A percentile compares a stretch with the other conserved stretches of the same genome.
phyloP scores from a whole-genome alignment of 2,113 vertebrate species.

The Oplegnathus fasciatus region DNA sequence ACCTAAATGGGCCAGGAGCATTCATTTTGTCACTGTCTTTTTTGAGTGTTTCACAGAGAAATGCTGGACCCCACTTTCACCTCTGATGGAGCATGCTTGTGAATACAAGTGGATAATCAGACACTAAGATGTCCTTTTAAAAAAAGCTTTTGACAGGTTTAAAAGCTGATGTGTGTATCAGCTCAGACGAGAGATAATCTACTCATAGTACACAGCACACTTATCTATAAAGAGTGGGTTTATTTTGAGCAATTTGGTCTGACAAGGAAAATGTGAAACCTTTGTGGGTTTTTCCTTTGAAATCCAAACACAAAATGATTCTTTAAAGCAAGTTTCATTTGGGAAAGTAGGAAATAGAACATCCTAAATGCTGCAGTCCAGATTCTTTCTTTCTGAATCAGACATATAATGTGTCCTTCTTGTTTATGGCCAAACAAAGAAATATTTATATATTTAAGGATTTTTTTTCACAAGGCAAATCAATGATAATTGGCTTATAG shows the following conservation, averaged over 20 bases:
- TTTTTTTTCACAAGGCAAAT: not conserved
- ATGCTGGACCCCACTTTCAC: slow-evolving; percentile 12
- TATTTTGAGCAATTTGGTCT: slow-evolving; percentile 46
- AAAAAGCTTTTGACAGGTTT: slow-evolving; percentile 31
- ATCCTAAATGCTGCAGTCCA: not conserved
- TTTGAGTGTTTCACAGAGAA: slow-evolving; percentile 42
- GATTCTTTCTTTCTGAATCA: not conserved
- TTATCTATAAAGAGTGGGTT: slow-evolving; percentile 38
- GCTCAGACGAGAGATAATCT: slow-evolving; percentile 34
- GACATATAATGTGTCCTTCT: not conserved
- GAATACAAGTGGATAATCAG: slow-evolving; percentile 52
- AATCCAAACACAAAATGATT: slow-evolving; percentile 24
- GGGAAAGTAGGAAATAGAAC: not conserved
- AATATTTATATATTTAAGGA: slow-evolving; percentile 17
- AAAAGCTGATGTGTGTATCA: slow-evolving; percentile 36
- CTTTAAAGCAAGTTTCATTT: slow-evolving; percentile 10
- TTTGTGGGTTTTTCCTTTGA: slow-evolving; percentile 26
- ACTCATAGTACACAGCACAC: slow-evolving; percentile 31
- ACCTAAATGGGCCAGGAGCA: slow-evolving; percentile 30
- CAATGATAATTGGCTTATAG: not conserved
- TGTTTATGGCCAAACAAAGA: not conserved
- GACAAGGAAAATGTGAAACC: slow-evolving; percentile 33
- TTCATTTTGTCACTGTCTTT: slow-evolving; percentile 15
- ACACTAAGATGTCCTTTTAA: slow-evolving; percentile 37
- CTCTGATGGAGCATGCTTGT: slow-evolving; percentile 39